Percentiles rank a stretch among this genome's conserved stretches.
phyloP scores from a whole-genome alignment of 2,888 invertebrate genomes.

The Anaspis maculata region DNA sequence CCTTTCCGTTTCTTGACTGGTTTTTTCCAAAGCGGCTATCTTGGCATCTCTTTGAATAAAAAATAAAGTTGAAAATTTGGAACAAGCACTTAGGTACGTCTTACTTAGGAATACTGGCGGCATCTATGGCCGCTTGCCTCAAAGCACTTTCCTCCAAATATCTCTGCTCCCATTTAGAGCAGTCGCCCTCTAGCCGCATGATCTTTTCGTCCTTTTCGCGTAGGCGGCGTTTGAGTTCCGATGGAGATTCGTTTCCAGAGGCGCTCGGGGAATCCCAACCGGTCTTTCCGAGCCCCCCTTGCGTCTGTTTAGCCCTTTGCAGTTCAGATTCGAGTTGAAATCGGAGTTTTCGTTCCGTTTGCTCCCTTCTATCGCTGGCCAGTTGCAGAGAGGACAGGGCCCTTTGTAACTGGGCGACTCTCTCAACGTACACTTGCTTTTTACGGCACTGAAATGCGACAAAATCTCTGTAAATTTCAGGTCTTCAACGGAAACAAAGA shows the following conservation, averaged over 20 bases:
- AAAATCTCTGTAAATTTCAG: no score
- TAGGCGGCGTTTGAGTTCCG: slow-evolving; percentile 55
- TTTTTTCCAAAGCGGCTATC: slow-evolving; percentile 75
- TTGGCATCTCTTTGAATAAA: slow-evolving; percentile 60
- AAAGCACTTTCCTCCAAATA: slow-evolving; percentile 75
- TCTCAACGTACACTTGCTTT: slow-evolving; percentile 76
- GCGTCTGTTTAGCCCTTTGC: slow-evolving; percentile 46
- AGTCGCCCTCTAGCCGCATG: slow-evolving; percentile 68
- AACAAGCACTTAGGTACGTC: slow-evolving; percentile 16
- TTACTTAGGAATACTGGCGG: slow-evolving; percentile 66
- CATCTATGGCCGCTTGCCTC: slow-evolving; percentile 72
- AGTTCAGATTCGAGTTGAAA: slow-evolving; percentile 81
- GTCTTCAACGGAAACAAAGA: no score
- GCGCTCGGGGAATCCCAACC: slow-evolving; percentile 38
- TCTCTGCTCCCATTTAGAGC: slow-evolving; percentile 79
- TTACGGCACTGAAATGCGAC: slow-evolving; percentile 59
- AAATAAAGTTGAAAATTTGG: slow-evolving; percentile 5
- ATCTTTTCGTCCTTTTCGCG: slow-evolving; percentile 64
- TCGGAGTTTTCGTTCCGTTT: slow-evolving; percentile 75
- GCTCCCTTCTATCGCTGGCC: slow-evolving; percentile 77
- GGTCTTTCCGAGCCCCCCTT: slow-evolving; percentile 30
- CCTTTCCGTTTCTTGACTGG: slow-evolving; percentile 75
- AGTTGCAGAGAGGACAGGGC: slow-evolving; percentile 73
- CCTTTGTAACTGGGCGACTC: slow-evolving; percentile 74
- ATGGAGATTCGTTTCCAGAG: slow-evolving; percentile 48